A percentile compares a stretch with the other conserved stretches of the same genome.
These are phyloP conservation scores for Poeciliopsis prolifica DNA, from an alignment of 2,113 vertebrate genomes.

Conservation along the genomic window DNA sequence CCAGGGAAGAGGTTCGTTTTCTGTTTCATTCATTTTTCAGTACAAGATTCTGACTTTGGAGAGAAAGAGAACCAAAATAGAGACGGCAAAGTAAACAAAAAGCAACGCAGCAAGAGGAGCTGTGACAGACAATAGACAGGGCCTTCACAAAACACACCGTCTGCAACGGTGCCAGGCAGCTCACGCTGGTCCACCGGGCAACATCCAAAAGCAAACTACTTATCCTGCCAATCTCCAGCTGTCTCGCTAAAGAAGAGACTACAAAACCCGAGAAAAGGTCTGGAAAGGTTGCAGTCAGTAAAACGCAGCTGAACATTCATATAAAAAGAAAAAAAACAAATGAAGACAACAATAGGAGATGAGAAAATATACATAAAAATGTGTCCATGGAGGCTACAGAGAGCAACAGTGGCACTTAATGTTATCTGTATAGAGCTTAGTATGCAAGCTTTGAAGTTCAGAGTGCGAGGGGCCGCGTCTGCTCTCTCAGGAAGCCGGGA, in stretches of 20 bases:
- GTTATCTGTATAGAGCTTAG: slow-evolving; percentile 35
- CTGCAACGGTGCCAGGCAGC: slow-evolving; percentile 41
- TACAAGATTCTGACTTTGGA: slow-evolving; percentile 22
- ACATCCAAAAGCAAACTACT: slow-evolving; percentile 44
- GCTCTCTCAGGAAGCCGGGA: slow-evolving; percentile 66
- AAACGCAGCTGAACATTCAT: slow-evolving; percentile 3
- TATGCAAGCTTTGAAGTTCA: slow-evolving; percentile 57
- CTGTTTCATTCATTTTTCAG: slow-evolving; percentile 8
- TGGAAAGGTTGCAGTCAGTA: not conserved
- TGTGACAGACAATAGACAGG: slow-evolving; percentile 54
- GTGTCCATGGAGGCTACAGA: slow-evolving; percentile 13
- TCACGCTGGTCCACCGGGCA: slow-evolving; percentile 15
- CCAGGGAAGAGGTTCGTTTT: not conserved
- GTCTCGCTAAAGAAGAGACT: slow-evolving; percentile 34
- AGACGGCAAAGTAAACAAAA: slow-evolving; percentile 13
- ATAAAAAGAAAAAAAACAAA: slow-evolving; percentile 5
- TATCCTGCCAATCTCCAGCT: slow-evolving; percentile 43
- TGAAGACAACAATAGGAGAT: slow-evolving; percentile 3
- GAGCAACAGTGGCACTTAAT: slow-evolving; percentile 31
- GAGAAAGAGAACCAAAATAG: not conserved
- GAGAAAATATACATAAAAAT: slow-evolving; percentile 4
- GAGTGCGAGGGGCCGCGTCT: slow-evolving; percentile 36
- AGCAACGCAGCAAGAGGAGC: slow-evolving; percentile 27
- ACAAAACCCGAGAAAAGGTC: slow-evolving; percentile 7
- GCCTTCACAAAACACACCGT: slow-evolving; percentile 43